Evolutionary conservation across 2,113 vertebrate species (phyloP), one percentile per base, ranked within the genome.

Genomic region (Sinocyclocheilus anophthalmus): DNA sequence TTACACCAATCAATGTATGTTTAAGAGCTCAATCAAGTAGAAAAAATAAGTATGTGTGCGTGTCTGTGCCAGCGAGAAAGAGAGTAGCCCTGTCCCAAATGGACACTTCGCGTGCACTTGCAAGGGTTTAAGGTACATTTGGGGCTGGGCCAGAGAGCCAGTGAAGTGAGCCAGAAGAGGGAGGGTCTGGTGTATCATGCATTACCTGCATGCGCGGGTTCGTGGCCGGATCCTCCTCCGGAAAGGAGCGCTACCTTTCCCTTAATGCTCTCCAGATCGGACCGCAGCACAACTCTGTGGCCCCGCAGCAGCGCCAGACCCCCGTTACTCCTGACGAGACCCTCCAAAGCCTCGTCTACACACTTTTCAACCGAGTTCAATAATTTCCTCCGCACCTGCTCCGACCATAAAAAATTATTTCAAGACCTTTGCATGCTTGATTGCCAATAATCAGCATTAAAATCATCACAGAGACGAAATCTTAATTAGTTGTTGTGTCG

Each of bases 151-250:
- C 18, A 22, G 20, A 1, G 5, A 30, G 12, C 24, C 24, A 16
- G 65, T 30, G 30, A 30, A 16, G 65, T 30, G 30, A 30, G 30
- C 30, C 30, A 30, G 30, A 8, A 18, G 1, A 37, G 67, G 30
- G 14, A 20, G 30, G 14, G 3, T 7, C 67, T 37, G 67, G 1
- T 39, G 18, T 39, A 4, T 37, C 30, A 20, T 0, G 67, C 67
- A 70, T 70, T 39, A 70, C 67, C 67, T 42, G 69, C 53, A 5
- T 42, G 48, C 37, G 10, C 6, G 2, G 98, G 98, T 91, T 99
- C 98, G 0, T 99, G 98, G 65, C 98, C 98, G 0, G 98, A 98
- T 0, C 98, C 98, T 0, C 98, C 98, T 0, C 98, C 98, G 0
- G 97, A 97, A 3, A 99, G 88, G 86, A 99, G 88, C 0, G 96